Base-by-base conservation (phyloP, 2,113 vertebrate species). In the Pangasianodon hypophthalmus region DNA sequence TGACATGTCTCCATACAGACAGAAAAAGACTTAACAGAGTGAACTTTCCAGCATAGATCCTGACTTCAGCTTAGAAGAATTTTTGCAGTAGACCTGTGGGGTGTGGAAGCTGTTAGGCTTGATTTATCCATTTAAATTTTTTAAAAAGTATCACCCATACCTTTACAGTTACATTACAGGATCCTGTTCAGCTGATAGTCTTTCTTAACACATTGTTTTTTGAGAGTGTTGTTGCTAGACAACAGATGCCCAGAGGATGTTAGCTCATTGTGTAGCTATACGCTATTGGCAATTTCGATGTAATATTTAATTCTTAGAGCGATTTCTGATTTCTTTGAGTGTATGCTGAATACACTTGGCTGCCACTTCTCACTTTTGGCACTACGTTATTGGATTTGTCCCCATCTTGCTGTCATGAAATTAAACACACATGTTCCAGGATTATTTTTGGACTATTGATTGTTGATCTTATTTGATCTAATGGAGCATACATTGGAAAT, bases 391-490 rank as follows among this genome's bases (percentile, higher is more conserved):
- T 80, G 26, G 46, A 50, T 54, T 50, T 80, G 77, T 52, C 48
- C 44, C 29, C 50, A 24, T 50, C 24, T 50, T 18, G 29, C 44
- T 79, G 46, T 46, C 37, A 24, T 79, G 75, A 81, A 81, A 81
- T 81, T 5, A 32, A 52, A 81, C 44, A 32, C 79, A 54, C 48
- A 81, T 52, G 13, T 52, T 54, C 10, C 50, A 32, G 50, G 29
- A 54, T 81, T 83, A 83, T 83, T 58, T 58, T 56, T 83, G n/a
- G 80, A 83, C 52, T 58, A 21, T 37, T 37, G 52, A 7, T 58
- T 83, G 80, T 58, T 58, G 80, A 58, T 83, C 29, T 83, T 83
- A 41, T 58, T 56, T 58, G 18, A 83, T 54, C n/a, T 58, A 41
- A 41, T 58, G 18, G 18, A 56, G n/a, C n/a, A 11, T 56, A 54